These are phyloP conservation scores for Siphamia tubifer DNA, from an alignment of 2,113 vertebrate genomes.

Conservation along the genomic window DNA sequence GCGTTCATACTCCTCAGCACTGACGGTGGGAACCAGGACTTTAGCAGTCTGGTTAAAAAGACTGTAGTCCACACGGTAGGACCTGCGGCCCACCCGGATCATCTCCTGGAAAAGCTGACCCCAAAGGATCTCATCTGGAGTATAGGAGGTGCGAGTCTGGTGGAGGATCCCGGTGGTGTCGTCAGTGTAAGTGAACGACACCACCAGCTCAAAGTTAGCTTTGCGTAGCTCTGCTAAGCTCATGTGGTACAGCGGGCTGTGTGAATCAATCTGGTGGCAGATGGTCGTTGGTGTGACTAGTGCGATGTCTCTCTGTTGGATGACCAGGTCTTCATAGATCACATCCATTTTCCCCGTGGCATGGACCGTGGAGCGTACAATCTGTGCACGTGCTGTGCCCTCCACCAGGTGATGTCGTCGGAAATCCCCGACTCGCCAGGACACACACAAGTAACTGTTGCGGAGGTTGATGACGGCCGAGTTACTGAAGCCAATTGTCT, in stretches of 20 bases:
- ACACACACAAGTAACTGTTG: conserved; percentile 86
- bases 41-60: conserved; percentile 91
- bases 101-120: conserved; percentile 92
- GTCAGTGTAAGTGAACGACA: conserved; percentile 92
- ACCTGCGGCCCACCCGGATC: conserved; percentile 82
- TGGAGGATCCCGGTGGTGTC: conserved; percentile 93
- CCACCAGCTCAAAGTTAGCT: conserved; percentile 92
- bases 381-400: conserved; percentile 87
- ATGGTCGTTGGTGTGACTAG: conserved; percentile 88
- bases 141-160: conserved; percentile 92
- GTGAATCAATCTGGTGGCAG: conserved; percentile 83
- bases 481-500: conserved; percentile 94
- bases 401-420: conserved; percentile 90
- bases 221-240: conserved; percentile 83
- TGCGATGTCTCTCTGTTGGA: conserved; percentile 86
- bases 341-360: conserved; percentile 82
- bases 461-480: conserved; percentile 85
- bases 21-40: conserved; percentile 85
- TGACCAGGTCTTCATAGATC: conserved; percentile 83
- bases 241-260: conserved; percentile 88
- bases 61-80: conserved; percentile 89
- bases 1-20: conserved; percentile 84
- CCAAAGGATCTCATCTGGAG: conserved; percentile 90
- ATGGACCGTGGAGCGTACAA: conserved; percentile 82
- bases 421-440: conserved; percentile 94